Percentiles rank a stretch among this genome's conserved stretches.
phyloP scores from a whole-genome alignment of 1,140 invertebrate species.

The Cyrtorhinus lividipennis region DNA sequence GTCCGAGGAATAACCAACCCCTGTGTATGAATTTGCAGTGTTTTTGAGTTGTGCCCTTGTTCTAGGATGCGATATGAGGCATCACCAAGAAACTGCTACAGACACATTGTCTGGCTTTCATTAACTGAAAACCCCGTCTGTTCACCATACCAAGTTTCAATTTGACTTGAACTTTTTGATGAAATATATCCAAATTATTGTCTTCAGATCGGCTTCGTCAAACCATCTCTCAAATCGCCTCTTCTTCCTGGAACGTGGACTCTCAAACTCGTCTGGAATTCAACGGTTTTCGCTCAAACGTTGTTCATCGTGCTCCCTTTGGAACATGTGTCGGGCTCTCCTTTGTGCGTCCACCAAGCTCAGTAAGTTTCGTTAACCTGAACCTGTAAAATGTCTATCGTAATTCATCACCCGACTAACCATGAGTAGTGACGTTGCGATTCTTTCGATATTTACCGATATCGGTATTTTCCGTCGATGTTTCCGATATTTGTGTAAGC shows the following conservation, averaged over 20 bases:
- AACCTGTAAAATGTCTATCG: too few species aligned
- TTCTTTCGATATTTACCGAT: too few species aligned
- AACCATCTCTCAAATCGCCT: slow-evolving; percentile 60
- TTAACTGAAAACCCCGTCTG: neutral
- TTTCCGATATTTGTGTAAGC: too few species aligned
- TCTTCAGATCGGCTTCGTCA: slow-evolving; percentile 41
- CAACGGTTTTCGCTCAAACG: slow-evolving; percentile 47
- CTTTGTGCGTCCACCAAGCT: slow-evolving; percentile 42
- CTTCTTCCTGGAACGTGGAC: slow-evolving; percentile 75
- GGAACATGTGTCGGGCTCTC: slow-evolving; percentile 43
- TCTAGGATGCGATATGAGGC: too few species aligned
- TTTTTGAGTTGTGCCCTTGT: too few species aligned
- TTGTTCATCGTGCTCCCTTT: slow-evolving; percentile 62
- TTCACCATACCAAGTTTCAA: neutral
- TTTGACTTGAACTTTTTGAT: neutral
- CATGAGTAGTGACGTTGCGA: too few species aligned
- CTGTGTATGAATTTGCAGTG: too few species aligned
- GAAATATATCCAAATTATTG: neutral
- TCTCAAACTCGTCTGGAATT: slow-evolving; percentile 54
- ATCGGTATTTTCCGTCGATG: too few species aligned
- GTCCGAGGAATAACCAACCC: too few species aligned
- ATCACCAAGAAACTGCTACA: neutral
- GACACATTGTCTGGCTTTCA: neutral
- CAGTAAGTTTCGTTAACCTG: slow-evolving; percentile 25
- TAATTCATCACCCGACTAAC: too few species aligned